Evolutionary conservation across 92 coral and sea anemone species (phyloP).

Genomic region (Siderastrea siderea): DNA sequence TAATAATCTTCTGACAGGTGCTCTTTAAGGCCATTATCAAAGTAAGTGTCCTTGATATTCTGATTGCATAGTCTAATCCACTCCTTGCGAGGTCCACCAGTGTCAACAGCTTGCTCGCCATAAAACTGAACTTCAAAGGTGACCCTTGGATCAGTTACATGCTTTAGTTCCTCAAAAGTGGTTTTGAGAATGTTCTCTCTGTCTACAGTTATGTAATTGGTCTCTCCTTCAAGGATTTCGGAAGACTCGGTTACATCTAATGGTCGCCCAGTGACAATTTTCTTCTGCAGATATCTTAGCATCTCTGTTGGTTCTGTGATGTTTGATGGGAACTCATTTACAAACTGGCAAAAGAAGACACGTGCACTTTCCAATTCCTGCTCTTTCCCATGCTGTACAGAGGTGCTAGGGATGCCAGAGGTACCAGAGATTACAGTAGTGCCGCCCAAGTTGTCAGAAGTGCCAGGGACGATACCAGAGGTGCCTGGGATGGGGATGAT

Average conservation of each 20-base stretch:
- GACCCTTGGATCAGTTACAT: constrained; percentile 23
- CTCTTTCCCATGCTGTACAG: constrained; percentile 31
- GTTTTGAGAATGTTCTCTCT: constrained; percentile 68
- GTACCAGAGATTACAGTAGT: not conserved
- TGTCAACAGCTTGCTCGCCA: constrained; percentile 59
- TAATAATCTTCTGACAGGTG: constrained; percentile 53
- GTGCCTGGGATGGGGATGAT: not conserved
- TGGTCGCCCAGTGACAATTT: constrained; percentile 68
- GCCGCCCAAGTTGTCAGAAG: not conserved
- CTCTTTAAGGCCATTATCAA: constrained; percentile 60
- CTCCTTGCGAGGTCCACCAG: constrained; percentile 66
- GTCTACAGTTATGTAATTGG: constrained; percentile 72
- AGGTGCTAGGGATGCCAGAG: constrained; percentile 27
- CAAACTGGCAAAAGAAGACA: constrained; percentile 29
- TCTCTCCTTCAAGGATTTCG: constrained; percentile 53
- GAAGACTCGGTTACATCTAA: constrained; percentile 65
- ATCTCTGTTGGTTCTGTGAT: constrained; percentile 74
- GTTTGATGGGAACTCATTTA: constrained; percentile 46
- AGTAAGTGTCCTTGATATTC: constrained; percentile 48
- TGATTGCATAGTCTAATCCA: constrained; percentile 69
- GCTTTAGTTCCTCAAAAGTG: constrained; percentile 70
- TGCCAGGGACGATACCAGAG: constrained; percentile 24
- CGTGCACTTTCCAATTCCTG: constrained; percentile 15
- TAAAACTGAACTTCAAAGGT: constrained; percentile 72
- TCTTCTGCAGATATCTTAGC: constrained; percentile 72